Percentiles rank a stretch among this genome's conserved stretches.
phyloP scores from a whole-genome alignment of 2,888 invertebrate genomes.

The Isoperla grammatica region DNA sequence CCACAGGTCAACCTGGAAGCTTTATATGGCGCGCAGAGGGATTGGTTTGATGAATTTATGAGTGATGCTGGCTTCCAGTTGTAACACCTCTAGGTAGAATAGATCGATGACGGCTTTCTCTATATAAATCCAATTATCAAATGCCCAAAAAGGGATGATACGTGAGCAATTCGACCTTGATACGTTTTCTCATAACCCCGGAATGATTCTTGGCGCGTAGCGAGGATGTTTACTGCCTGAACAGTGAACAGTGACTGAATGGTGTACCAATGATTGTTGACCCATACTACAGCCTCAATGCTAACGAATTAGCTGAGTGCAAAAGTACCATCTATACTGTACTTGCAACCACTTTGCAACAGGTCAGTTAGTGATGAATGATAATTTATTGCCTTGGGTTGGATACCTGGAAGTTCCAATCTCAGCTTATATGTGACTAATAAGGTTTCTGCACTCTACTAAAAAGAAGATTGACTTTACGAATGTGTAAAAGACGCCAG shows the following conservation, averaged over 20 bases:
- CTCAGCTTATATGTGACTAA: too few relatives aligned
- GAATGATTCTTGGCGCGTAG: not conserved
- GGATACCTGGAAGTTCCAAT: too few relatives aligned
- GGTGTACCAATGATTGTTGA: too few relatives aligned
- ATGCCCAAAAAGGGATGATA: conserved; percentile 15
- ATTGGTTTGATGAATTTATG: conserved; percentile 3
- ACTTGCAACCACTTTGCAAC: too few relatives aligned
- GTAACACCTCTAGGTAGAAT: conserved; percentile 6
- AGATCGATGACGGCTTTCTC: conserved; percentile 17
- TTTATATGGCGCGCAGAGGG: conserved; percentile 3
- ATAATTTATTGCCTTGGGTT: too few relatives aligned
- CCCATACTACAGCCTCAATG: too few relatives aligned
- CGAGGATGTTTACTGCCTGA: not conserved
- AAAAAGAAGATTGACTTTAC: too few relatives aligned
- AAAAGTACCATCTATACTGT: too few relatives aligned
- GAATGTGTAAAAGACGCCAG: too few relatives aligned
- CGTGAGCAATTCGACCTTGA: conserved; percentile 4
- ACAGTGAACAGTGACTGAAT: not conserved
- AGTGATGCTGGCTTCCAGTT: conserved; percentile 10
- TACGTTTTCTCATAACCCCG: not conserved
- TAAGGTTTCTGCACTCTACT: too few relatives aligned
- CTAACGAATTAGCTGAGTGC: too few relatives aligned
- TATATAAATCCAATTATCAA: conserved; percentile 9
- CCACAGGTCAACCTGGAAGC: not conserved
- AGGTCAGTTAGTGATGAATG: too few relatives aligned